Evolutionary conservation across 2,888 invertebrate species (phyloP), one percentile per base, ranked within the genome.

Genomic region (Uropetala carovei): DNA sequence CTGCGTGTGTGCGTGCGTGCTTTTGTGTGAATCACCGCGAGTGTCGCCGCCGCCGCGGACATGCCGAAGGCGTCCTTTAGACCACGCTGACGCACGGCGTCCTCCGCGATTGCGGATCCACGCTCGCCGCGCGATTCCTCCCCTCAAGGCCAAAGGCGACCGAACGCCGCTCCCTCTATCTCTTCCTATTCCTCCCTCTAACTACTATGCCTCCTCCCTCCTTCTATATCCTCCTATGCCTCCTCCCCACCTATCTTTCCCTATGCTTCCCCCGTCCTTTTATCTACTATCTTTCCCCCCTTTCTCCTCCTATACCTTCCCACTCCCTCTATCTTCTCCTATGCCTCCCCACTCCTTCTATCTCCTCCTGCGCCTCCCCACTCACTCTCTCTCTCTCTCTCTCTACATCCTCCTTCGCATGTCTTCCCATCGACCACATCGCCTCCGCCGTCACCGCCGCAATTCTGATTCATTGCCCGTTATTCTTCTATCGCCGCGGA

Each of bases 401-500:
- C 43, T 43, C 43, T 43, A 43, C 5, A 1, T 43, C 43, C 43
- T 43, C 43, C 43, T 43, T 3, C 5, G 43, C 43, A 22, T 1
- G 9, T 27, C 11, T 27, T 0, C 75, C n/a, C 22, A 75, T 75
- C 75, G 75, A 22, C n/a, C 75, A 75, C 75, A n/a, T 22, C 75
- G 75, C 27, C 75, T n/a, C 64, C 64, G 7, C n/a, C 16, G 64
- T 14, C 64, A 11, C 75, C 75, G 22, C 10, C 75, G 75, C 11
- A 75, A 75, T 75, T 75, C 27, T 75, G 75, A 75, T 75, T 75
- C 75, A n/a, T 75, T 75, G 75, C 22, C 75, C 75, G 75, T 75
- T 75, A 75, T 75, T 27, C 75, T 75, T n/a, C 22, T 75, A 27
- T 75, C 75, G 75, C 22, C 75, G 75, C 75, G 75, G 75, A 75